phyloP scores from a whole-genome alignment of 2,113 vertebrate species.

The Tachysurus fulvidraco region DNA sequence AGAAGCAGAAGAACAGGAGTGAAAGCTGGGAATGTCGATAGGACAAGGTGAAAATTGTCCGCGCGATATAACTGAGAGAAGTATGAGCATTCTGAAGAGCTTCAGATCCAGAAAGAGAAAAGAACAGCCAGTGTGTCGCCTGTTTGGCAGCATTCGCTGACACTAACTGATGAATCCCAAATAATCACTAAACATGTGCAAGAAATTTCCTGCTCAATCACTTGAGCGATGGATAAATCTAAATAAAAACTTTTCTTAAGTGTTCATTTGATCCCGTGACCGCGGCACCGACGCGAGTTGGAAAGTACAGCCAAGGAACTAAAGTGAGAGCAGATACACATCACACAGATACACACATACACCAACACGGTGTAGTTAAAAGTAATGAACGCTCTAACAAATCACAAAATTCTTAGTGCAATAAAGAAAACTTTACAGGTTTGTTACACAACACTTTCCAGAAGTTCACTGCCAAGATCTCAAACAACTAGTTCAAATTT shows the following conservation, averaged over 20 bases:
- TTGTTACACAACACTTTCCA: neutral
- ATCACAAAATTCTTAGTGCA: neutral
- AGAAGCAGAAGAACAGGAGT: neutral
- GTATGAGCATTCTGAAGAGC: constrained; percentile 51
- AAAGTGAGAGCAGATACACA: neutral
- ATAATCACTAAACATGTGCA: constrained; percentile 69
- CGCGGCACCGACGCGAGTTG: constrained; percentile 12
- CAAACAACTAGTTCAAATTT: neutral
- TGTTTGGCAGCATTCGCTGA: constrained; percentile 59
- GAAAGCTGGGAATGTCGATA: neutral
- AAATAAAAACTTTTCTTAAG: constrained; percentile 33
- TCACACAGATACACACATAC: constrained; percentile 16
- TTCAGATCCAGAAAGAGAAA: constrained; percentile 57
- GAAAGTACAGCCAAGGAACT: constrained; percentile 31
- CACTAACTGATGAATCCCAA: constrained; percentile 58
- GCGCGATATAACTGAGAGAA: constrained; percentile 59
- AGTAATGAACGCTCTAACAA: neutral
- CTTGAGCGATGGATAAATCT: constrained; percentile 42
- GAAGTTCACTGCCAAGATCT: neutral
- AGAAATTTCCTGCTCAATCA: constrained; percentile 73
- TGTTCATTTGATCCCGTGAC: constrained; percentile 22
- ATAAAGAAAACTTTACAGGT: constrained; percentile 3
- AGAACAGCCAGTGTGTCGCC: constrained; percentile 41
- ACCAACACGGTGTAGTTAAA: constrained; percentile 4
- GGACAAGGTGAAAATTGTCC: constrained; percentile 2